Evolutionary conservation across 64 coral and sea anemone species (phyloP), one percentile per base, ranked within the genome.

Genomic region (Hydrozoanthus tunicans): DNA sequence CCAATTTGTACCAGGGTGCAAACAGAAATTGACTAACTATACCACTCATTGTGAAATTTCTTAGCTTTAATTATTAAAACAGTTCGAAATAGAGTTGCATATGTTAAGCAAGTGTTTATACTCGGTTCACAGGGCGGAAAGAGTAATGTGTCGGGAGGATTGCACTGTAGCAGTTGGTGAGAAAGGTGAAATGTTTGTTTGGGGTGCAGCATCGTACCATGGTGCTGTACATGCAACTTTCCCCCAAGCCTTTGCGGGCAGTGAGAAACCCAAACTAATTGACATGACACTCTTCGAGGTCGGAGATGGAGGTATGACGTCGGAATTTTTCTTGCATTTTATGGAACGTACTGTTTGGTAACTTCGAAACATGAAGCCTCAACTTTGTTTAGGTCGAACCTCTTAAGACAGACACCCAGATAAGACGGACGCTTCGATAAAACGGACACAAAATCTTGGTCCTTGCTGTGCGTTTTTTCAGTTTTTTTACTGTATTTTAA

Each of bases 171-270:
- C 77, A 24, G 56, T 56, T 79, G 77, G n/a, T 6, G 20, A 59
- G 9, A 7, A 26, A 7, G 77, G 77, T 17, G 57, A 79, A 56
- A 17, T n/a, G 7, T 79, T 79, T 13, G 58, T 79, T 53, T 79
- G 77, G 77, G 77, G 77, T 79, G 77, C 77, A 3, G 77, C 77
- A n/a, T 79, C 77, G 55, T 79, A 79, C 77, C 77, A 79, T 5
- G 77, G 56, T 7, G 77, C 77, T 9, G 56, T 79, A 58, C 53
- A 9, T 3, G 0, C 77, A 20, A 58, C 77, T 7, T 79, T 59
- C 20, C 55, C 77, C n/a, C 6, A 56, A 6, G 7, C 15, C 6
- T 14, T n/a, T 79, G 2, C 14, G 14, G 13, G 13, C 14, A 55
- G 6, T 17, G 53, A 57, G 8, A 11, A 23, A n/a, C 56, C 53